Evolutionary conservation across 1,140 invertebrate species (phyloP), one percentile per base, ranked within the genome.

Genomic region (Oscheius sp.): DNA sequence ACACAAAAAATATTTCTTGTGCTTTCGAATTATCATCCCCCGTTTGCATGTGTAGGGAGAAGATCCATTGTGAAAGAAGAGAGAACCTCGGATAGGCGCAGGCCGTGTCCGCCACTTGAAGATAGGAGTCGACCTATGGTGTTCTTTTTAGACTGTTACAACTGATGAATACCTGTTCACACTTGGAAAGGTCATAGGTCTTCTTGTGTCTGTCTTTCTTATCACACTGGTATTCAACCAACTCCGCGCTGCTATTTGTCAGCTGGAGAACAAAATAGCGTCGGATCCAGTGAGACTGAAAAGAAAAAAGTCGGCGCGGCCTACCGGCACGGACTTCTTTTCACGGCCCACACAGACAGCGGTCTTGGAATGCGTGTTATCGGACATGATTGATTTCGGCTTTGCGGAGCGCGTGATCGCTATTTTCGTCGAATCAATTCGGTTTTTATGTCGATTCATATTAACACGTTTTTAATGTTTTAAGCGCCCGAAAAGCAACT

Each of bases 401-500:
- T 55, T 55, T 55, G 15, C 28, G 7, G 7, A 55, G 49, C 49
- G 49, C 49, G 49, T 55, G 49, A 55, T 55, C 49, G 28, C 49
- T 55, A 55, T 55, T 55, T 55, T 55, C 23, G 23, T 23, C 49
- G 23, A 55, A 55, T 55, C 49, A 55, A 23, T 55, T 55, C 49
- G 28, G 49, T 55, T 55, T 55, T 23, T 55, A 4, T 4, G 7
- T 13, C 15, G 7, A 4, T 55, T 55, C 7, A 55, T 55, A 23
- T 55, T 55, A 55, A 55, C 49, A 20, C 15, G 49, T 55, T 13
- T 23, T n/a, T n/a, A n/a, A n/a, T n/a, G n/a, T n/a, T n/a, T n/a
- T n/a, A n/a, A n/a, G n/a, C n/a, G n/a, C n/a, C n/a, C n/a, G n/a
- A n/a, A n/a, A n/a, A n/a, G n/a, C 49, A 4, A 15, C n/a, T 42